These are phyloP conservation scores for Oeneis ivallda DNA, from an alignment of 2,888 invertebrate species.

Conservation along the genomic window DNA sequence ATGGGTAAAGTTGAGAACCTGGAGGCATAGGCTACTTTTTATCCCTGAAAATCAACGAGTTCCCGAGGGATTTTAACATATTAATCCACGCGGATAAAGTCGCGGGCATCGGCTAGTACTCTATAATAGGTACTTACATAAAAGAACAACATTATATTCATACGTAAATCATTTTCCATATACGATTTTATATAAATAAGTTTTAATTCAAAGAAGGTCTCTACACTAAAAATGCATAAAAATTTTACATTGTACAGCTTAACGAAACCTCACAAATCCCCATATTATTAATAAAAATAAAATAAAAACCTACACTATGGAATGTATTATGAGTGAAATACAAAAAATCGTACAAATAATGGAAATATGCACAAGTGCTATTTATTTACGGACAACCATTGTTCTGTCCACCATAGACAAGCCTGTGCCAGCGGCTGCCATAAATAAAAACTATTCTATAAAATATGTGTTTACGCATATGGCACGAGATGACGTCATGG, in stretches of 20 bases:
- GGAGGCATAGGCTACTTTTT: too few species aligned
- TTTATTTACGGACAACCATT: conserved; percentile 15
- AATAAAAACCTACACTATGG: conserved; percentile 1
- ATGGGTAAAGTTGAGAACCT: too few species aligned
- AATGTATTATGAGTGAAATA: background rate
- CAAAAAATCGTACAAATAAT: conserved; percentile 16
- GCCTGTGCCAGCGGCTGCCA: background rate
- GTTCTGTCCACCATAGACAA: conserved; percentile 3
- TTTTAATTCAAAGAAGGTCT: background rate
- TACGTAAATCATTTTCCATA: too few species aligned
- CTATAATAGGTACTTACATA: too few species aligned
- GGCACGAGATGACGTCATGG: conserved; percentile 8
- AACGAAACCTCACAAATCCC: background rate
- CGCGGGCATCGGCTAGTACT: too few species aligned
- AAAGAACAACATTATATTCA: too few species aligned
- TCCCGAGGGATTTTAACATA: too few species aligned
- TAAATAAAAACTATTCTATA: conserved; percentile 20
- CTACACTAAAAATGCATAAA: background rate
- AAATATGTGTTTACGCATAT: conserved; percentile 16
- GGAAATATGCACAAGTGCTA: conserved; percentile 19
- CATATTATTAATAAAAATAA: background rate
- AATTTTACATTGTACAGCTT: background rate
- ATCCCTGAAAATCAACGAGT: too few species aligned
- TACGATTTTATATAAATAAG: background rate
- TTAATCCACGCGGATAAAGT: too few species aligned